Evolutionary conservation across 2,797 vertebrate species (phyloP).

Genomic region (Melanogrammus aeglefinus): DNA sequence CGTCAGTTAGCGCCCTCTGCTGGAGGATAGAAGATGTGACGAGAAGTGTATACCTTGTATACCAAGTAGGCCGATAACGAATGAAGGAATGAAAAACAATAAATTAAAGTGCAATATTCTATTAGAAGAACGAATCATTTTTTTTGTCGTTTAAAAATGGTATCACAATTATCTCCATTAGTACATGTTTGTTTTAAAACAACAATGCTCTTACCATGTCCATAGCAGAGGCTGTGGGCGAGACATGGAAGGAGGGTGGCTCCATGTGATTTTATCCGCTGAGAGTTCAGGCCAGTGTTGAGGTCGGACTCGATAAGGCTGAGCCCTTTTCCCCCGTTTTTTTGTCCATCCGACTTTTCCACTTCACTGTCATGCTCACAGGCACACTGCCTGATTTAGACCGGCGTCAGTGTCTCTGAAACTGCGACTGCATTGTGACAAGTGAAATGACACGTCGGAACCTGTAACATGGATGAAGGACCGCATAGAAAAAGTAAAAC

Average conservation of each 20-base stretch:
- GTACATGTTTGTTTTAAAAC: conserved; percentile 49
- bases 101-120: conserved; percentile 57
- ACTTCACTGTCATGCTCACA: conserved; percentile 32
- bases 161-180: conserved; percentile 63
- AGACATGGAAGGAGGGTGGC: conserved; percentile 38
- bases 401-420: conserved; percentile 39
- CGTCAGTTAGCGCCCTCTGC: conserved; percentile 57
- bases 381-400: conserved; percentile 51
- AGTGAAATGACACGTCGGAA: conserved; percentile 65
- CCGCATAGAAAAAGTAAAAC: conserved; percentile 48
- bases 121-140: conserved; percentile 51
- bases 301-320: neutral
- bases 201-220: conserved; percentile 60
- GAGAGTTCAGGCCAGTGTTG: conserved; percentile 31
- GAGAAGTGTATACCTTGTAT: conserved; percentile 32
- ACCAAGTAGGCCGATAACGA: conserved; percentile 23
- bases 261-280: conserved; percentile 21
- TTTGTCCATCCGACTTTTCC: conserved; percentile 11
- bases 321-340: conserved; percentile 34
- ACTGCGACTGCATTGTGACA: conserved; percentile 61
- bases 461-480: conserved; percentile 77
- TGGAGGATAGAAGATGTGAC: conserved; percentile 43
- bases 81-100: conserved; percentile 43
- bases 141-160: conserved; percentile 32
- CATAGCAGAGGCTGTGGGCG: conserved; percentile 46